Base-by-base conservation (phyloP, 35 echinoderm and acorn worm species). In the Apostichopus japonicus region DNA sequence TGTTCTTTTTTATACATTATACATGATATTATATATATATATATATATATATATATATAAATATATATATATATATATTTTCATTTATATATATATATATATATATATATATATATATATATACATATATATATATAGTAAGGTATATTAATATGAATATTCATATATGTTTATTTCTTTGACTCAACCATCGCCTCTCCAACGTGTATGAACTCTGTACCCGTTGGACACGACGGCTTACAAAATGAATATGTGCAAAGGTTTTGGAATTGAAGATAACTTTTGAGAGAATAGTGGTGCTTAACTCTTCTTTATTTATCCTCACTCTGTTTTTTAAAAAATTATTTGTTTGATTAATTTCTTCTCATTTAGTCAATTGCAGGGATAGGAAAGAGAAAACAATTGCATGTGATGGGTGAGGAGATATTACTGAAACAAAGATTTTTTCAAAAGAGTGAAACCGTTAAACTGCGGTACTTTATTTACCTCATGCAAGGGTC, bases 401-500 rank as follows among this genome's bases (percentile, higher is more conserved):
- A 65, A 65, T 65, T 10, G 16, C 8, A 8, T 65, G 4, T 10
- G 61, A 65, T 0, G 61, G 6, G 59, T 63, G 59, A 7, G 59
- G 14, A 7, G 6, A 14, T 10, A 15, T 1, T 8, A 65, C 8
- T 65, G 3, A 65, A 65, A 0, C 8, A 8, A 0, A 10, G 16
- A 15, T 8, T 65, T 0, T 65, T 15, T 15, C 8, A 15, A 8
- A 10, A 65, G 4, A 65, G 8, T 65, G 8, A 65, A 65, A 65
- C 61, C 16, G 3, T 65, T 65, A 65, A 10, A 8, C 16, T 52
- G 13, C 2, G 10, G 51, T 24, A 79, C 4, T 17, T 24, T 73
- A 10, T 8, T n/a, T 86, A 93, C 95, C 95, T 93, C 93, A 72
- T 93, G 72, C 92, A 96, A 87, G 0, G 92, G 95, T 24, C 77